These are phyloP conservation scores for Drosophila paranaensis DNA, from an alignment of 2,888 invertebrate species.

Conservation along the genomic window DNA sequence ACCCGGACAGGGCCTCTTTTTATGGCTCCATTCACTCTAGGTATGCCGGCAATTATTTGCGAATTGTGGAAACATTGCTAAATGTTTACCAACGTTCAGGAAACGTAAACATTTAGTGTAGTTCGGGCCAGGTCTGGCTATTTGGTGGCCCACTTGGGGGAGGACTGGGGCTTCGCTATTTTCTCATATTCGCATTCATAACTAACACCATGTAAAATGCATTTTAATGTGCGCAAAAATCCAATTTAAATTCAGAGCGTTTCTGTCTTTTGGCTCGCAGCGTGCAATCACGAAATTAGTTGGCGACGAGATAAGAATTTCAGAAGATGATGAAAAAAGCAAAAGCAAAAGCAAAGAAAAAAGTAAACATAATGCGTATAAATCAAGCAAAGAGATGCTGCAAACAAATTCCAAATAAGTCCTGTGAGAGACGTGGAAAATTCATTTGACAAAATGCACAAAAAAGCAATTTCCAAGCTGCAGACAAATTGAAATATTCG, in stretches of 20 bases:
- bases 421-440: slow-evolving; percentile 77
- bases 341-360: not conserved
- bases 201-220: slow-evolving; percentile 76
- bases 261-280: slow-evolving; percentile 56
- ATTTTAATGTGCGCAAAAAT: slow-evolving; percentile 83
- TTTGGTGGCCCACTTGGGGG: slow-evolving; percentile 18
- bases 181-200: slow-evolving; percentile 77
- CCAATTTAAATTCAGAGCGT: slow-evolving; percentile 84
- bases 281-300: slow-evolving; percentile 79
- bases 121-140: slow-evolving; percentile 20
- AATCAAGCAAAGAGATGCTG: slow-evolving; percentile 65
- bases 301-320: slow-evolving; percentile 77
- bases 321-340: slow-evolving; percentile 31
- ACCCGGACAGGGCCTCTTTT: slow-evolving; percentile 53
- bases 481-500: slow-evolving; percentile 81
- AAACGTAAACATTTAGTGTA: slow-evolving; percentile 79
- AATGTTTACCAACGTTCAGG: slow-evolving; percentile 78
- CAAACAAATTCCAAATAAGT: slow-evolving; percentile 78
- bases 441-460: slow-evolving; percentile 82
- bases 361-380: slow-evolving; percentile 68
- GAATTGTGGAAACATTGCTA: slow-evolving; percentile 66
- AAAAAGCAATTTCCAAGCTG: slow-evolving; percentile 80
- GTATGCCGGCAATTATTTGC: slow-evolving; percentile 70
- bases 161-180: slow-evolving; percentile 1
- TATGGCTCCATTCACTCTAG: slow-evolving; percentile 58